These are phyloP conservation scores for Teleogryllus occipitalis DNA, from an alignment of 1,140 invertebrate genomes.

Conservation along the genomic window DNA sequence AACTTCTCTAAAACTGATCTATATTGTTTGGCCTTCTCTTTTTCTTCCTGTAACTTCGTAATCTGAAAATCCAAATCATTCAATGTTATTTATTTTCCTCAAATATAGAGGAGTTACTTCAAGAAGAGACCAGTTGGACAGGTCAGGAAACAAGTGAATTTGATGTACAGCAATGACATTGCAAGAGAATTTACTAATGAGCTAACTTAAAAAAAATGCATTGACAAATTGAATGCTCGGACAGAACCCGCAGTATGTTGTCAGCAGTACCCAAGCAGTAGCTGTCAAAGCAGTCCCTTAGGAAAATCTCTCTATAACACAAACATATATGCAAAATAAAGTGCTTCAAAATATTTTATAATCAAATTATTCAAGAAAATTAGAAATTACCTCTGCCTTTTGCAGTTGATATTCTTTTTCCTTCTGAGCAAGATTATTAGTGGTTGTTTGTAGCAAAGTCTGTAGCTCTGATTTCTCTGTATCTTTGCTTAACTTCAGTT, in stretches of 20 bases:
- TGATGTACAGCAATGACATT: too few relatives aligned
- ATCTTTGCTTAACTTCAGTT: constrained; percentile 5
- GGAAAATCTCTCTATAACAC: too few relatives aligned
- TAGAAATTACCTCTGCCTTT: not conserved
- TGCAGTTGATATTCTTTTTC: constrained; percentile 9
- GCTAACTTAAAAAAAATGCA: too few relatives aligned
- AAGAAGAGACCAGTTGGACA: too few relatives aligned
- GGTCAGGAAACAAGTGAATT: too few relatives aligned
- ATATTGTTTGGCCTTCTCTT: constrained; percentile 9
- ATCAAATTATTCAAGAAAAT: not conserved
- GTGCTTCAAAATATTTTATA: not conserved
- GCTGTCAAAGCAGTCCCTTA: too few relatives aligned
- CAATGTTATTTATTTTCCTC: not conserved
- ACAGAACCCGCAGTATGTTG: too few relatives aligned
- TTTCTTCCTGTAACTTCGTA: constrained; percentile 11
- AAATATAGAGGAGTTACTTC: too few relatives aligned
- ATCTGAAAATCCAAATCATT: not conserved
- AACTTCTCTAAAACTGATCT: constrained; percentile 14
- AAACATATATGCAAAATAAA: not conserved
- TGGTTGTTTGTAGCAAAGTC: not conserved
- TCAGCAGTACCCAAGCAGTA: too few relatives aligned
- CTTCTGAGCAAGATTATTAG: not conserved
- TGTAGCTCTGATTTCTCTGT: constrained; percentile 6
- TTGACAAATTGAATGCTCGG: too few relatives aligned
- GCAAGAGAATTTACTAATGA: too few relatives aligned